A percentile compares a stretch with the other conserved stretches of the same genome.
Conservation (phyloP, 1,140 invertebrate species). For the Ganaspis sp. region DNA sequence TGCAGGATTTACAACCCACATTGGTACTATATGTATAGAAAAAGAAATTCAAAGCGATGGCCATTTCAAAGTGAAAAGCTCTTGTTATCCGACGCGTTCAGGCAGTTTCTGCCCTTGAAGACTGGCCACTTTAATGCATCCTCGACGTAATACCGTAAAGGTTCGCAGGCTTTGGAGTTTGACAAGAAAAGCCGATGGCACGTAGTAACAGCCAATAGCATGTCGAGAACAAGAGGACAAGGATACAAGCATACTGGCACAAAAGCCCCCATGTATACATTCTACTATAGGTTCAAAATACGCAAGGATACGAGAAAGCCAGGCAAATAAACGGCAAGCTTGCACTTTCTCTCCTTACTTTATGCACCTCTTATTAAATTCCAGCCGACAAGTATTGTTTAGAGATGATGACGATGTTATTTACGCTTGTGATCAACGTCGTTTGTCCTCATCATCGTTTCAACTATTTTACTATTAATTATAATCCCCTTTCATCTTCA, state of each 20-base stretch:
- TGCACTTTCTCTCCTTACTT: slow-evolving; percentile 49
- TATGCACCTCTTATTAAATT: slow-evolving; percentile 66
- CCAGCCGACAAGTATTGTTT: slow-evolving; percentile 61
- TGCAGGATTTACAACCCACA: not conserved
- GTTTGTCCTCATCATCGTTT: not conserved
- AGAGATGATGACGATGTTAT: slow-evolving; percentile 52
- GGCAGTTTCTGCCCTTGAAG: slow-evolving; percentile 31
- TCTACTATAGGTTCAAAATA: slow-evolving; percentile 21
- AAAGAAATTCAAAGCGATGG: not conserved
- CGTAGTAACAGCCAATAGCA: slow-evolving; percentile 53
- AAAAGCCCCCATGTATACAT: slow-evolving; percentile 55
- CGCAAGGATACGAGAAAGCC: slow-evolving; percentile 33
- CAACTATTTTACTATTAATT: not conserved
- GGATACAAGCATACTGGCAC: slow-evolving; percentile 47
- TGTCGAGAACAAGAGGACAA: slow-evolving; percentile 38
- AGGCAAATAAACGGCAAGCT: slow-evolving; percentile 57
- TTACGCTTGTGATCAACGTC: slow-evolving; percentile 35
- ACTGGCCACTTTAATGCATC: slow-evolving; percentile 49
- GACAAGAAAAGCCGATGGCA: slow-evolving; percentile 56
- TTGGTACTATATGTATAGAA: not conserved
- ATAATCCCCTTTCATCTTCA: not conserved
- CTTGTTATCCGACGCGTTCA: not conserved
- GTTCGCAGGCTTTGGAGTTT: slow-evolving; percentile 34
- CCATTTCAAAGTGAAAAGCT: slow-evolving; percentile 10
- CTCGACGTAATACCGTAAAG: slow-evolving; percentile 43